Percentiles rank a stretch among this genome's conserved stretches.
These are phyloP conservation scores for Erinaceus europaeus DNA, from an alignment of 2,113 vertebrate species.

Conservation along the genomic window DNA sequence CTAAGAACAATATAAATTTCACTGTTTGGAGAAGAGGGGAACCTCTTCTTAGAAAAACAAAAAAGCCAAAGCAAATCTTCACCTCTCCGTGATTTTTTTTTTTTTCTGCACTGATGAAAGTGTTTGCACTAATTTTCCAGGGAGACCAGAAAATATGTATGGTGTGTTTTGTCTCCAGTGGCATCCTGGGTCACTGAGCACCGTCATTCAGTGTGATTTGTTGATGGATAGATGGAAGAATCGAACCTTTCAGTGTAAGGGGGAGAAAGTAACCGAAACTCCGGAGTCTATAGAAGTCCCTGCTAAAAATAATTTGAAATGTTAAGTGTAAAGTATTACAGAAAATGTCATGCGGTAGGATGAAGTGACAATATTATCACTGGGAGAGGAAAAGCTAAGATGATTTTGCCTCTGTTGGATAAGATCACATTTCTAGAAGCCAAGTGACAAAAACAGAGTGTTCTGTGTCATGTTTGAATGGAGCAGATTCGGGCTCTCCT, in stretches of 20 bases:
- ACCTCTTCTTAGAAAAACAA: constrained; percentile 23
- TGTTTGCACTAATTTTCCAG: constrained; percentile 72
- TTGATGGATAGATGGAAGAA: constrained; percentile 76
- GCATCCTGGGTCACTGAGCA: constrained; percentile 78
- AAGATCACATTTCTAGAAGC: constrained; percentile 9
- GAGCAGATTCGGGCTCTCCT: constrained; percentile 16
- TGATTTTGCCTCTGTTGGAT: not conserved
- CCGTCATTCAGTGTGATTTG: constrained; percentile 68
- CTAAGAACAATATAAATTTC: constrained; percentile 51
- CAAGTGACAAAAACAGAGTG: constrained; percentile 9
- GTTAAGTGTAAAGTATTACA: constrained; percentile 15
- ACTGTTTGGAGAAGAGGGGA: constrained; percentile 23
- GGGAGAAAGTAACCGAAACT: constrained; percentile 13
- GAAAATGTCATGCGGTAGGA: not conserved
- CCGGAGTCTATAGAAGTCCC: not conserved
- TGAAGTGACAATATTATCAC: not conserved
- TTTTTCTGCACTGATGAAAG: constrained; percentile 60
- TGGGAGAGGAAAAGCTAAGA: not conserved
- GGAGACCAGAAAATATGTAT: constrained; percentile 77
- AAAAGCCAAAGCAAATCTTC: constrained; percentile 57
- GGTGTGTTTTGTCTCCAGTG: constrained; percentile 72
- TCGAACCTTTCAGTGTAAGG: constrained; percentile 66
- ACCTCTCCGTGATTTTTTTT: constrained; percentile 28
- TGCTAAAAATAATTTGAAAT: constrained; percentile 29
- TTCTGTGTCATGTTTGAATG: constrained; percentile 50